Percentiles rank a stretch among this genome's conserved stretches.
Evolutionary conservation across 1,140 invertebrate species (phyloP).

Genomic region (Pseudomyrmex pallidus): DNA sequence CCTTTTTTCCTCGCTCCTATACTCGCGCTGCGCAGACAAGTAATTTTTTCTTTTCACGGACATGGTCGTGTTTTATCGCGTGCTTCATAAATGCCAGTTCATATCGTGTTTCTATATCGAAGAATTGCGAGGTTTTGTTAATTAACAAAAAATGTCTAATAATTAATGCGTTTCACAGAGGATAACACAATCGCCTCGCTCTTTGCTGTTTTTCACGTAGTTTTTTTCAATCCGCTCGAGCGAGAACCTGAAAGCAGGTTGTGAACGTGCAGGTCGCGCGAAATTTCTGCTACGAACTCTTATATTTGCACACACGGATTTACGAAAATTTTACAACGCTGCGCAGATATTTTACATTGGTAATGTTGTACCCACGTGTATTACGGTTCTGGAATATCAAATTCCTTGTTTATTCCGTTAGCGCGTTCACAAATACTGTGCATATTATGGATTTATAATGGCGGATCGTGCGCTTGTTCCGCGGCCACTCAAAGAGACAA

Average conservation of each 20-base stretch:
- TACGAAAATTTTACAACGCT: slow-evolving; percentile 33
- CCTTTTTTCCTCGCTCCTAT: background rate
- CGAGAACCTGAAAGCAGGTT: background rate
- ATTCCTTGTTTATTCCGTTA: slow-evolving; percentile 47
- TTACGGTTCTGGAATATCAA: slow-evolving; percentile 38
- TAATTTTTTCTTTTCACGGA: slow-evolving; percentile 17
- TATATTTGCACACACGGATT: slow-evolving; percentile 33
- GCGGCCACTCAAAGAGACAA: background rate
- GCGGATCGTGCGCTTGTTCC: slow-evolving; percentile 24
- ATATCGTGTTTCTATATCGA: slow-evolving; percentile 6
- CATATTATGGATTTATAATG: slow-evolving; percentile 32
- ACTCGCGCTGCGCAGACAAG: background rate
- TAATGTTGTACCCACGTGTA: slow-evolving; percentile 31
- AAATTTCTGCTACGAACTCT: slow-evolving; percentile 13
- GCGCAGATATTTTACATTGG: slow-evolving; percentile 41
- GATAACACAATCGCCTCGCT: background rate
- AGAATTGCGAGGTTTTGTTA: background rate
- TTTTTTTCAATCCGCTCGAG: background rate
- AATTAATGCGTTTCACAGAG: background rate
- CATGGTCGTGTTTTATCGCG: slow-evolving; percentile 17
- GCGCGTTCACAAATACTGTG: background rate
- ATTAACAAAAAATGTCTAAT: background rate
- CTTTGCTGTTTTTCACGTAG: slow-evolving; percentile 22
- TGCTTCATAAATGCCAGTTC: slow-evolving; percentile 29
- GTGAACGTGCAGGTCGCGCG: slow-evolving; percentile 1